phyloP scores from a whole-genome alignment of 2,888 invertebrate genomes.

The Drepana falcataria region DNA sequence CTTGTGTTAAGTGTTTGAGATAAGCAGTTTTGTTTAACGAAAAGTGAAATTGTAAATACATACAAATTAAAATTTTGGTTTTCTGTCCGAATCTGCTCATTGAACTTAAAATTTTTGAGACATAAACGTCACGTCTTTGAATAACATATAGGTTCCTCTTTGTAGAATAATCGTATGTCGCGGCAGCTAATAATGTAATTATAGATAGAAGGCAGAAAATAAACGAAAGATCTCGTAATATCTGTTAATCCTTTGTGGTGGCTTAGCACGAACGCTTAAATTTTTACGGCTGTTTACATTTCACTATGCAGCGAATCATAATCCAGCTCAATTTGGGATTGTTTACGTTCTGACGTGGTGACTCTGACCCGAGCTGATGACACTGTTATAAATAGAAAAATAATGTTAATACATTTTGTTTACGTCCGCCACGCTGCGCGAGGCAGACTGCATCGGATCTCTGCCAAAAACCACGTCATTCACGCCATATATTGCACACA shows the following conservation, averaged over 20 bases:
- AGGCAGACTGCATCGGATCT: slow-evolving; percentile 1
- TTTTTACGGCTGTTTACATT: not conserved
- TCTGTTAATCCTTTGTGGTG: not conserved
- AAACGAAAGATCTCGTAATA: not conserved
- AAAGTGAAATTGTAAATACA: too few relatives aligned
- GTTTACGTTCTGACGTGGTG: not conserved
- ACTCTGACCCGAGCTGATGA: not conserved
- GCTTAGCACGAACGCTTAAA: not conserved
- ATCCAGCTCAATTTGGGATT: not conserved
- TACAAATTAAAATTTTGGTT: too few relatives aligned
- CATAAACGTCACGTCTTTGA: too few relatives aligned
- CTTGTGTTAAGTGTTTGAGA: too few relatives aligned
- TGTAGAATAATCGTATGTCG: too few relatives aligned
- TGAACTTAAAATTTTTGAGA: too few relatives aligned
- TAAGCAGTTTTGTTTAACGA: too few relatives aligned
- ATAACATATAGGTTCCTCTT: too few relatives aligned
- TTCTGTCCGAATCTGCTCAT: too few relatives aligned
- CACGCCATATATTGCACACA: not conserved
- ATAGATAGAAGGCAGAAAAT: too few relatives aligned
- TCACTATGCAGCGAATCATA: not conserved
- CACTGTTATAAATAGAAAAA: not conserved
- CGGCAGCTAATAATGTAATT: too few relatives aligned
- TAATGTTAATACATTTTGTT: not conserved
- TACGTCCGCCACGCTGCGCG: not conserved
- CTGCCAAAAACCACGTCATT: not conserved